Evolutionary conservation across 2,888 invertebrate genomes (phyloP), one percentile per base, ranked within the genome.

Genomic region (Kryphioiulus occultus): DNA sequence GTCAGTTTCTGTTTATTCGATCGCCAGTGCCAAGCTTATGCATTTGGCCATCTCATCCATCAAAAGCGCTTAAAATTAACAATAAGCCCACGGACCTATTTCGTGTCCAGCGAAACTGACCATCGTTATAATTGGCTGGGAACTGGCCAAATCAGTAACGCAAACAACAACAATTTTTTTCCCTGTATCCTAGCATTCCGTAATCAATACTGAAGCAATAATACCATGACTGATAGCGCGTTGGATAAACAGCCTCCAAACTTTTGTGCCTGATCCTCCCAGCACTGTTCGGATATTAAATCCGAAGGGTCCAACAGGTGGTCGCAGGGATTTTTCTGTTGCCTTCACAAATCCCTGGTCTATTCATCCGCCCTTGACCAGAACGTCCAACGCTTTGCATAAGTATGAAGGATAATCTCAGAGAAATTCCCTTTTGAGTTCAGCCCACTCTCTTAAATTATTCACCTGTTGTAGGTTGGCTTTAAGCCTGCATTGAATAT

Each of bases 171-270:
- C 53, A 59, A n/a, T 59, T 59, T 59, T 59, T 59, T 59, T 5
- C n/a, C 53, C 53, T 59, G 53, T 59, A 59, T 59, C 53, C 53
- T 59, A 59, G 53, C 53, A 59, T 59, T 5, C n/a, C 53, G 19
- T 59, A 59, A 59, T 59, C 53, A 59, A 59, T 59, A 59, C 53
- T 59, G 53, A 59, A 59, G 53, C 53, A 59, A 59, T 59, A 59
- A n/a, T 59, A n/a, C 53, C 53, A 59, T 59, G 53, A 19, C 53
- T n/a, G 19, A 59, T 59, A 19, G n/a, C 53, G 7, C n/a, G n/a
- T 59, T n/a, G n/a, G n/a, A 59, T 59, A 59, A 59, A 59, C 53
- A 59, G n/a, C 53, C 3, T 3, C 2, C 2, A 59, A 59, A 59
- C 53, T 19, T 59, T 59, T 59, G 53, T 59, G n/a, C 19, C 17